These are phyloP conservation scores for Catamblyrhynchus diadema DNA, from an alignment of 2,797 vertebrate genomes.

Conservation along the genomic window DNA sequence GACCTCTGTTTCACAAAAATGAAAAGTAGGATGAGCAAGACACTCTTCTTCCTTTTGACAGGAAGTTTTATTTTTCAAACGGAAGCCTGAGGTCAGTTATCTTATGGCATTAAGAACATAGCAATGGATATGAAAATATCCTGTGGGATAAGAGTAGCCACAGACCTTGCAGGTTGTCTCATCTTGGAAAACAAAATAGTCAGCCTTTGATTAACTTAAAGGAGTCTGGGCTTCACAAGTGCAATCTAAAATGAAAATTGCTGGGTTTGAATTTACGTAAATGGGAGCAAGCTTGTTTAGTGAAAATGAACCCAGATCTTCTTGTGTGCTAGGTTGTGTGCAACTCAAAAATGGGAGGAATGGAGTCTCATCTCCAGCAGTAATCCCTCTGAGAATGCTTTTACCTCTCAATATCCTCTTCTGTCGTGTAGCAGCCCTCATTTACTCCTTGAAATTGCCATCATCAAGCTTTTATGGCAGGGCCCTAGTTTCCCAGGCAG, in stretches of 20 bases:
- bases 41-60: background rate
- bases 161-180: background rate
- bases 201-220: background rate
- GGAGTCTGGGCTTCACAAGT: constrained; percentile 12
- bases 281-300: background rate
- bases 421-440: background rate
- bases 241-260: constrained; percentile 23
- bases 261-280: background rate
- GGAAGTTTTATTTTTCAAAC: background rate
- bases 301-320: background rate
- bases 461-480: background rate
- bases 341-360: background rate
- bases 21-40: background rate
- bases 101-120: background rate
- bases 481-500: background rate
- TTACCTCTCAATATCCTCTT: background rate
- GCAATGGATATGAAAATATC: background rate
- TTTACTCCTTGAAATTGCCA: background rate
- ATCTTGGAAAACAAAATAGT: background rate
- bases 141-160: background rate
- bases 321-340: background rate
- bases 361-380: background rate
- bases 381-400: background rate
- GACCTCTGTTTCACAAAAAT: background rate
- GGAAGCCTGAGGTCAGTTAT: background rate